phyloP scores from a whole-genome alignment of 2,888 invertebrate genomes.

The Drosophila anceps region DNA sequence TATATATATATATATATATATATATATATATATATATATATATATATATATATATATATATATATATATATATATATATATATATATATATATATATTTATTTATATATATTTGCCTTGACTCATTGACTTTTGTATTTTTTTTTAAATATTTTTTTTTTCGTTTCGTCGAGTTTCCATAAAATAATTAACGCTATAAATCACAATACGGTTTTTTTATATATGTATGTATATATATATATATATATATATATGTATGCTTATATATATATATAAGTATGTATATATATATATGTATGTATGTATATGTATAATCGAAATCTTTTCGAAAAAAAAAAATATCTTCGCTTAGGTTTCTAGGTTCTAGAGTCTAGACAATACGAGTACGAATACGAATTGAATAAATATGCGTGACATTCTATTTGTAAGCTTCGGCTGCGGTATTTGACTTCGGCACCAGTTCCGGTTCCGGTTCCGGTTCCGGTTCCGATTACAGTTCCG shows the following conservation, averaged over 20 bases:
- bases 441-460: constrained; percentile 4
- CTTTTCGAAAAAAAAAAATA: constrained; percentile 56
- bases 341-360: constrained; percentile 42
- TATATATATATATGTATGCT: background rate
- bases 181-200: constrained; percentile 85
- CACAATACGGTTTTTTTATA: constrained; percentile 83
- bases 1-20: constrained; percentile 39
- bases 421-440: constrained; percentile 17
- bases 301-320: constrained; percentile 39
- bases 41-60: constrained; percentile 36
- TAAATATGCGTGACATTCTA: constrained; percentile 49
- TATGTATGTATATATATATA: constrained; percentile 22
- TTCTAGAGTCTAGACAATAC: constrained; percentile 51
- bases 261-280: constrained; percentile 34
- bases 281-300: background rate
- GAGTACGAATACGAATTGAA: constrained; percentile 53
- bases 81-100: constrained; percentile 38
- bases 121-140: constrained; percentile 23
- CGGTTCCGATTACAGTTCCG: background rate
- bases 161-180: constrained; percentile 59
- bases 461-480: background rate
- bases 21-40: constrained; percentile 39
- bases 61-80: constrained; percentile 39
- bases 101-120: constrained; percentile 24
- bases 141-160: constrained; percentile 15